Evolutionary conservation across 92 coral and sea anemone genomes (phyloP), one percentile per base, ranked within the genome.

Genomic region (Siderastrea siderea): DNA sequence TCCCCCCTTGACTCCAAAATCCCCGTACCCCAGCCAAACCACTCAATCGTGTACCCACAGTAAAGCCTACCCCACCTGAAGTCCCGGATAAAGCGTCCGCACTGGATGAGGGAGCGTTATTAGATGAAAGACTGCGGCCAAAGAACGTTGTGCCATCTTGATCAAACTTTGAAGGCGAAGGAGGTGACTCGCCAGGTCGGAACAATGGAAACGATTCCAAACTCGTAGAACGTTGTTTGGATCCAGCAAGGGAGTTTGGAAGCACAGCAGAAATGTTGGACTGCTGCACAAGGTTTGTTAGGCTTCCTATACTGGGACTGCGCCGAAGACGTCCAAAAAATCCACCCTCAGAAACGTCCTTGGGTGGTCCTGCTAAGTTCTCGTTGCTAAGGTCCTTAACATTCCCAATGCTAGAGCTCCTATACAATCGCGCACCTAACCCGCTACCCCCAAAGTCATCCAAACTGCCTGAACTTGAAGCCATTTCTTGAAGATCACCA

Each of bases 321-420:
- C 98, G 92, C 50, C 95, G 75, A 17, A 95, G 88, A 5, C 98
- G 95, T 45, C 96, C 94, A 81, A 95, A 95, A 83, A 95, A 93
- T 15, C 98, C 95, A n/a, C 93, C 95, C 1, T 71, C 86, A 16
- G 78, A 82, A 71, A 58, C 78, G 80, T 62, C 81, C 61, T 2
- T 47, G 15, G 77, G 57, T 26, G 89, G 84, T 38, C 84, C 89
- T 17, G 77, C 78, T 14, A 84, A 77, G 83, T 59, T 86, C 60
- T 89, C 90, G 77, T 84, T 91, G 89, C 83, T 66, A 66, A 98
- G 84, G 80, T 98, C 99, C 55, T 90, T 90, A 7, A 98, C 85
- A 65, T 93, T 98, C 5, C 99, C 98, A 43, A 94, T 94, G 66
- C 98, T 98, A 49, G 91, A 86, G 83, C 99, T 96, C 59, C 99